phyloP scores from a whole-genome alignment of 2,797 vertebrate genomes.

The Parambassis ranga region DNA sequence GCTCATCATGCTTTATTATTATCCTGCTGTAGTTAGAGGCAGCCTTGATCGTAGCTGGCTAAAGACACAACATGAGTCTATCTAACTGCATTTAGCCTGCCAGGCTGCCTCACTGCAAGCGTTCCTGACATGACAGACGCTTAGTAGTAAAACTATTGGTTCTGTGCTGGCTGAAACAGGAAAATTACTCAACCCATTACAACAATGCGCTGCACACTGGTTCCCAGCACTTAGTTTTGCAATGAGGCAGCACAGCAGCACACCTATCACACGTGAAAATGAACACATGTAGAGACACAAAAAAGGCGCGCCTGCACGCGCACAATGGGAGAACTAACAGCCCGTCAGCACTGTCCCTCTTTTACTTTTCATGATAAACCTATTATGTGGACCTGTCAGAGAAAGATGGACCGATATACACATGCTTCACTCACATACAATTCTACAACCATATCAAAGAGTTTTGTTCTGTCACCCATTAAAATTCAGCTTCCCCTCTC shows the following conservation, averaged over 20 bases:
- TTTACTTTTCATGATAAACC: constrained; percentile 36
- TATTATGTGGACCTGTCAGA: constrained; percentile 41
- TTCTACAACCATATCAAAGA: constrained; percentile 38
- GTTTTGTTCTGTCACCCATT: constrained; percentile 34
- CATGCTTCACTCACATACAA: neutral
- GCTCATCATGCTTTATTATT: constrained; percentile 40
- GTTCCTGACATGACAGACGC: constrained; percentile 34
- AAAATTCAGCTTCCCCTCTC: constrained; percentile 41
- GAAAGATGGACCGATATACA: constrained; percentile 17
- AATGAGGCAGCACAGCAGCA: constrained; percentile 50
- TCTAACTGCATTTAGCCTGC: constrained; percentile 41
- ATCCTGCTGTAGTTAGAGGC: constrained; percentile 28
- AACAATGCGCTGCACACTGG: constrained; percentile 28
- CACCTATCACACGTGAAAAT: constrained; percentile 14
- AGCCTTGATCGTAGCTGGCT: constrained; percentile 41
- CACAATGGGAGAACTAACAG: neutral
- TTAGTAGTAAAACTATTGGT: constrained; percentile 27
- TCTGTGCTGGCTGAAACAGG: constrained; percentile 25
- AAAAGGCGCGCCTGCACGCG: neutral
- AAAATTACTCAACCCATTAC: constrained; percentile 64
- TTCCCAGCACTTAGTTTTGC: constrained; percentile 53
- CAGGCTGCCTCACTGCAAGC: constrained; percentile 20
- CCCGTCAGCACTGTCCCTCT: constrained; percentile 2
- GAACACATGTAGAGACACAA: constrained; percentile 35
- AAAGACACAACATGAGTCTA: constrained; percentile 44